Evolutionary conservation across 1,140 invertebrate genomes (phyloP).

Genomic region (Frieseomelitta varia): DNA sequence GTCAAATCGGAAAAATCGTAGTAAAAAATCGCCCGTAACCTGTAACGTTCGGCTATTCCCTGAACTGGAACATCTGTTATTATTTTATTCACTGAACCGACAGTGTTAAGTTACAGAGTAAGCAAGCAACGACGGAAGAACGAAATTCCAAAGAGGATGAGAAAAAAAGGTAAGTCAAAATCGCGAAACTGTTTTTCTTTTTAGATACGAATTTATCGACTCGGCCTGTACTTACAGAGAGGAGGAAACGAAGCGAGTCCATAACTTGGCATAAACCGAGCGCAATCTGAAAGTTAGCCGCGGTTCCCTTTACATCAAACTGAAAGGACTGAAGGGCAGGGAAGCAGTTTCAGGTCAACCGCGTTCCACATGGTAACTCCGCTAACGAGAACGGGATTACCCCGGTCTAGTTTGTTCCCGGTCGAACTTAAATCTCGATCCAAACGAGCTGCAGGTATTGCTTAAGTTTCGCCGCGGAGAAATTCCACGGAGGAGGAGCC

Average conservation of each 20-base stretch:
- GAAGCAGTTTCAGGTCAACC: not conserved
- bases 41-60: too few relatives aligned
- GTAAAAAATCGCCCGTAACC: too few relatives aligned
- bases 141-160: too few relatives aligned
- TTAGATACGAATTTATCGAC: too few relatives aligned
- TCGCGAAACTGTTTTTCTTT: too few relatives aligned
- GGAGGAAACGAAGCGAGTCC: too few relatives aligned
- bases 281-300: not conserved
- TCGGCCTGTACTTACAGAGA: not conserved
- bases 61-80: too few relatives aligned
- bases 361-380: not conserved
- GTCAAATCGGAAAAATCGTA: too few relatives aligned
- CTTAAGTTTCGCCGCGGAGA: not conserved
- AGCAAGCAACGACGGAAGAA: too few relatives aligned
- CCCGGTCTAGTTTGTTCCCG: not conserved
- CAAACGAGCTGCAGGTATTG: not conserved
- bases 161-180: too few relatives aligned
- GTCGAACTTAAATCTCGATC: constrained; percentile 6
- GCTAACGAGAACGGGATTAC: constrained; percentile 19
- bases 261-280: not conserved
- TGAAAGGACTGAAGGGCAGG: not conserved
- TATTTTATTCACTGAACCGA: too few relatives aligned
- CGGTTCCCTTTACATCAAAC: not conserved
- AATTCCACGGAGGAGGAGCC: not conserved
- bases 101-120: too few relatives aligned